Evolutionary conservation across 2,113 vertebrate species (phyloP), one percentile per base, ranked within the genome.

Genomic region (Proteles cristata): DNA sequence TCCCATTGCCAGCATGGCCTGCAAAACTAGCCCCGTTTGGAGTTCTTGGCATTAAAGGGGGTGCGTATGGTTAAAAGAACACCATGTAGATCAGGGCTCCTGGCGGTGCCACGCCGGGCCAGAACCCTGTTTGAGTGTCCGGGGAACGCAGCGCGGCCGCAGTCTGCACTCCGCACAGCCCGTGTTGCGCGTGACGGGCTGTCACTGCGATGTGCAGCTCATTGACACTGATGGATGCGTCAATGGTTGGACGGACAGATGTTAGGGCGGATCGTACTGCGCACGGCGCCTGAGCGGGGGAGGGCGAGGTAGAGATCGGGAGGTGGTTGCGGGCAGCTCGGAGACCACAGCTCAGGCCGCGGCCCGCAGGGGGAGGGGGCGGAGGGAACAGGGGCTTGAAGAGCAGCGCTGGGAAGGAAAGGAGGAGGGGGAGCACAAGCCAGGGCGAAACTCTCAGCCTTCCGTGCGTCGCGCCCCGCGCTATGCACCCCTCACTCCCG

Each of bases 241-340:
- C 99, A 99, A 99, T 99, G 99, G 99, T 99, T 98, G 99, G 99
- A 99, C 99, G 98, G 99, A 99, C 99, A 99, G 99, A 99, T 99
- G 99, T 99, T 99, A 98, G 99, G 99, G 99, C 99, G 99, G 99
- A 99, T 99, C 99, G 99, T 99, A 99, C 99, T 97, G 99, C 98
- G 98, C 97, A 98, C 98, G 97, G 99, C 96, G 98, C 98, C 98
- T 97, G 98, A 98, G 98, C 98, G 88, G 98, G 98, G 99, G 98
- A 90, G 96, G 86, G 94, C 65, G 66, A 95, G 88, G 90, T 93
- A 61, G 55, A 31, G 58, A 69, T n/a, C 66, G 1, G 39, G 94
- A 69, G 21, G 81, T 10, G 58, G 77, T 48, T n/a, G 88, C 33
- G 10, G 85, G 55, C 25, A 11, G 90, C 25, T 15, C 53, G 4